Percentiles rank a stretch among this genome's conserved stretches.
Evolutionary conservation across 2,797 vertebrate species (phyloP).

Genomic region (Fundulus diaphanus): DNA sequence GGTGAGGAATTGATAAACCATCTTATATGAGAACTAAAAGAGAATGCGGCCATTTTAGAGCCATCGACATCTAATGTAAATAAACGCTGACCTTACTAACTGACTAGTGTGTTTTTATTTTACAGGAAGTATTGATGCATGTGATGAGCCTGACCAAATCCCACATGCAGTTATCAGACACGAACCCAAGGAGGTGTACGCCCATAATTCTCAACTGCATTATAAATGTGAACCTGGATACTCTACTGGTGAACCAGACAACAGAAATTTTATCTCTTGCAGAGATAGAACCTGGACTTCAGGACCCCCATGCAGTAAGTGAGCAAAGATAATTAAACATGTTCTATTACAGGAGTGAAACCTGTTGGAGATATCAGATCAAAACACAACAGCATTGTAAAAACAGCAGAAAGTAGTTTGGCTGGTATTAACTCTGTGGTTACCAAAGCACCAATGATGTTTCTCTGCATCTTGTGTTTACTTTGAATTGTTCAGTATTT

Average conservation of each 20-base stretch:
- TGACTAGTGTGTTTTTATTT: constrained; percentile 5
- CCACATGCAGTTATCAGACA: constrained; percentile 36
- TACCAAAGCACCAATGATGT: not conserved
- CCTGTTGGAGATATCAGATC: not conserved
- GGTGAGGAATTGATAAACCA: too few species aligned
- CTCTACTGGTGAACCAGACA: not conserved
- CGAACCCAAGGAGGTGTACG: constrained; percentile 37
- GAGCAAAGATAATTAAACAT: not conserved
- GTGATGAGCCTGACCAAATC: constrained; percentile 36
- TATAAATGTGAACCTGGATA: constrained; percentile 55
- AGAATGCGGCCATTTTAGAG: too few species aligned
- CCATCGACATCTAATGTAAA: too few species aligned
- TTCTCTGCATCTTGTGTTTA: not conserved
- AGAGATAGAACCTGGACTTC: not conserved
- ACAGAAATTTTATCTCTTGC: constrained; percentile 3
- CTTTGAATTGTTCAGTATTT: not conserved
- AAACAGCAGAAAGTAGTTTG: not conserved
- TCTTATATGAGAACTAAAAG: too few species aligned
- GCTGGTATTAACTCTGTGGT: not conserved
- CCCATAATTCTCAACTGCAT: fast-evolving
- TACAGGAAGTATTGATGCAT: not conserved
- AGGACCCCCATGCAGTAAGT: constrained; percentile 43
- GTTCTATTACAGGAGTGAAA: not conserved
- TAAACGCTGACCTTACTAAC: too few species aligned
- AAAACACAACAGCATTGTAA: not conserved